Conservation (phyloP, 2,797 vertebrate species). For the Cyclopterus lumpus region DNA sequence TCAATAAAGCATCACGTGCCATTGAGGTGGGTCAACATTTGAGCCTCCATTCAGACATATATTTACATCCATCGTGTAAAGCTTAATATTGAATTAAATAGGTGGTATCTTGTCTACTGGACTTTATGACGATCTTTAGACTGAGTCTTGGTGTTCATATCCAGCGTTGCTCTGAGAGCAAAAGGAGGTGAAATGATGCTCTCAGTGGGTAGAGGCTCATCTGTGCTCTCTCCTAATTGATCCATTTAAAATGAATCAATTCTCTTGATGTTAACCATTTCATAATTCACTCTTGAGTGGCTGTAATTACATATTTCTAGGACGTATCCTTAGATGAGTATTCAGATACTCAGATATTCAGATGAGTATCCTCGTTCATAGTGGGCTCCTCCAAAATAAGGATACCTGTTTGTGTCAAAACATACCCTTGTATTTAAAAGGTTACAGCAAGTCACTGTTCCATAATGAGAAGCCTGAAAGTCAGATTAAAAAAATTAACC, state of each 20-base stretch:
- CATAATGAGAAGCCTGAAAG: neutral
- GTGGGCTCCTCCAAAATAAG: neutral
- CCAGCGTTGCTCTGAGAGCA: neutral
- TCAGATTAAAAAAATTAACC: constrained; percentile 5
- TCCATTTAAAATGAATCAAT: constrained; percentile 24
- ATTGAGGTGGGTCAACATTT: neutral
- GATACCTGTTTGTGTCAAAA: constrained; percentile 3
- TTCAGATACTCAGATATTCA: too few species aligned
- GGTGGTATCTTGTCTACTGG: neutral
- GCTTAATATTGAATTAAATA: neutral
- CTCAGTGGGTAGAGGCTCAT: constrained; percentile 8
- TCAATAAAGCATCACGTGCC: constrained; percentile 1
- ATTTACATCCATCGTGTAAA: neutral
- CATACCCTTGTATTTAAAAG: constrained; percentile 6
- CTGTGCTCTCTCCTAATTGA: constrained; percentile 23
- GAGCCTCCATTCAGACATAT: neutral
- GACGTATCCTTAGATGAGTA: neutral
- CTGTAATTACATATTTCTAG: constrained; percentile 19
- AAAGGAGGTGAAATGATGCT: constrained; percentile 21
- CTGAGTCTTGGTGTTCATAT: constrained; percentile 8
- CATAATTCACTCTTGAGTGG: constrained; percentile 8
- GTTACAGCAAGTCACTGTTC: neutral
- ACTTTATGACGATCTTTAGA: neutral
- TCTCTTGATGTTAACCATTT: constrained; percentile 26
- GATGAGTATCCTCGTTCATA: neutral